phyloP scores from a whole-genome alignment of 2,888 invertebrate genomes.

The Beris morrisii region DNA sequence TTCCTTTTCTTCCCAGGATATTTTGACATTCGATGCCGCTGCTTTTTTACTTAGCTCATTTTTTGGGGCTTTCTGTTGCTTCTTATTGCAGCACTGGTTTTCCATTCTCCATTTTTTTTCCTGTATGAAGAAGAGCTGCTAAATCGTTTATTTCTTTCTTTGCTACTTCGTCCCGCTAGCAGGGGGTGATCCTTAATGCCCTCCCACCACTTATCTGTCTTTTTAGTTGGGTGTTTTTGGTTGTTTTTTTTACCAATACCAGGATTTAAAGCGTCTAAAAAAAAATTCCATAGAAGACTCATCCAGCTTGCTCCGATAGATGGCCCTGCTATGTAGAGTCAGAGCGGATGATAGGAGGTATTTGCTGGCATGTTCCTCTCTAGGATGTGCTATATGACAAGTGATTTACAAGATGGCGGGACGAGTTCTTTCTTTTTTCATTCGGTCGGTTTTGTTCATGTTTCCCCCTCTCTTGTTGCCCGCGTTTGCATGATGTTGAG shows the following conservation, averaged over 20 bases:
- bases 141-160: constrained; percentile 29
- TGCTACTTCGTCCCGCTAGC: constrained; percentile 1
- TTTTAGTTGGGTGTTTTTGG: not conserved
- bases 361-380: constrained; percentile 19
- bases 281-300: constrained; percentile 10
- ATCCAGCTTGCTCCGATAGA: constrained; percentile 9
- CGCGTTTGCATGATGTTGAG: constrained; percentile 8
- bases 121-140: constrained; percentile 15
- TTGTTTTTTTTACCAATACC: constrained; percentile 2
- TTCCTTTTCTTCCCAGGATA: constrained; percentile 21
- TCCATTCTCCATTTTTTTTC: not conserved
- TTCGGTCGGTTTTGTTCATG: constrained; percentile 12
- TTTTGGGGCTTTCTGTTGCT: constrained; percentile 11
- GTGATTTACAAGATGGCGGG: constrained; percentile 40
- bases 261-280: constrained; percentile 5
- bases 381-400: constrained; percentile 30
- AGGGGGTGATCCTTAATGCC: constrained; percentile 10
- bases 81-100: not conserved
- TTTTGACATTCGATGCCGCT: constrained; percentile 22
- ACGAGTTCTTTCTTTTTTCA: constrained; percentile 19
- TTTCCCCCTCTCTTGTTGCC: constrained; percentile 15
- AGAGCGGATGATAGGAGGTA: constrained; percentile 8
- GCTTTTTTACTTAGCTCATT: constrained; percentile 16
- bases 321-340: constrained; percentile 5
- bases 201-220: constrained; percentile 18